These are phyloP conservation scores for Mus spretus DNA, from an alignment of 2,797 vertebrate genomes.

Conservation along the genomic window DNA sequence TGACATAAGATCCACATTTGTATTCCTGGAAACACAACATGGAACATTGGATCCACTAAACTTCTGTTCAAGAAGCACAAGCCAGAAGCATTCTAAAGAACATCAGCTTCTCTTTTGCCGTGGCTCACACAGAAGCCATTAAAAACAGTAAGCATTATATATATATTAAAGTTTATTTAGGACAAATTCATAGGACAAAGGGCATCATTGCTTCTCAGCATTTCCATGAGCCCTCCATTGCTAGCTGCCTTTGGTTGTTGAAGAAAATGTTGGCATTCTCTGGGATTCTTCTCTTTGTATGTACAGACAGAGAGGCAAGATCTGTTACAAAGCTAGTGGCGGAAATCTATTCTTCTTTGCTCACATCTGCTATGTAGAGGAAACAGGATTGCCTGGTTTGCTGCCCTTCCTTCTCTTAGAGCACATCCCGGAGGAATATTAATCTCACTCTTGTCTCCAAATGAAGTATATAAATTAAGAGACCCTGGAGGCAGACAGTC, in stretches of 20 bases:
- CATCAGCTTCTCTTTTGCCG: background rate
- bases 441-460: constrained; percentile 81
- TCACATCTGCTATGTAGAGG: constrained; percentile 82
- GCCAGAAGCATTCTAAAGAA: constrained; percentile 55
- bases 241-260: constrained; percentile 73
- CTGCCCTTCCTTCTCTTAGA: constrained; percentile 75
- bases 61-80: constrained; percentile 44
- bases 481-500: constrained; percentile 79
- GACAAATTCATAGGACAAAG: constrained; percentile 41
- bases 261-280: constrained; percentile 79
- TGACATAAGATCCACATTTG: background rate
- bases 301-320: background rate
- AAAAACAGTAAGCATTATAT: constrained; percentile 27
- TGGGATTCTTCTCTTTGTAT: constrained; percentile 60
- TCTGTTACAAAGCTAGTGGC: constrained; percentile 61
- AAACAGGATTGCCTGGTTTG: constrained; percentile 76
- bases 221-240: constrained; percentile 68
- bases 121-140: constrained; percentile 24
- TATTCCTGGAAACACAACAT: constrained; percentile 40
- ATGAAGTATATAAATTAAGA: constrained; percentile 86
- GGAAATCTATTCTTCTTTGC: constrained; percentile 85
- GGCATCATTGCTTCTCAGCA: constrained; percentile 64
- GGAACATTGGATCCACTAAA: background rate
- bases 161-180: constrained; percentile 18
- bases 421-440: constrained; percentile 81